Conservation (phyloP, 2,888 invertebrate species). For the Alitta virens region DNA sequence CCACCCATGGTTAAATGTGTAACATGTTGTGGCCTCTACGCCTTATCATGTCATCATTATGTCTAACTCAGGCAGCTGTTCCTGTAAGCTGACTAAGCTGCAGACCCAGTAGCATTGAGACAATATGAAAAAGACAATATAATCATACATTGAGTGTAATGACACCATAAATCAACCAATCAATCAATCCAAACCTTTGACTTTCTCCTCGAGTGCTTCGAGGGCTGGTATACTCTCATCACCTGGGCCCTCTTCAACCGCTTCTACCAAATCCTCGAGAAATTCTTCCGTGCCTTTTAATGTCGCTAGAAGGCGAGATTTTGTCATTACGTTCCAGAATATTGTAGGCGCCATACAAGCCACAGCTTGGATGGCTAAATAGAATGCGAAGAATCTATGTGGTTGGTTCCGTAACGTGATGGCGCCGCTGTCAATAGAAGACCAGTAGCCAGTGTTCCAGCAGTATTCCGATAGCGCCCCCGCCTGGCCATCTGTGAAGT, state of each 20-base stretch:
- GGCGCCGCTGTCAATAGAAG: background rate
- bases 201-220: conserved; percentile 1
- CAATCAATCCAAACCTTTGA: conserved; percentile 2
- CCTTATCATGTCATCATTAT: too few relatives aligned
- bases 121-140: too few relatives aligned
- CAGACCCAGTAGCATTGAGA: too few relatives aligned
- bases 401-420: conserved; percentile 19
- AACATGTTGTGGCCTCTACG: too few relatives aligned
- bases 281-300: conserved; percentile 16
- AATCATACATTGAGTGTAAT: too few relatives aligned
- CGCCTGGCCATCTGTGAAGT: conserved; percentile 22
- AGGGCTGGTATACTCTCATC: background rate
- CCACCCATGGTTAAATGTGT: too few relatives aligned
- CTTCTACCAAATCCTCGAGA: conserved; percentile 12
- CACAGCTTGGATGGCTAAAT: conserved; percentile 22
- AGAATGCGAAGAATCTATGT: conserved; percentile 24
- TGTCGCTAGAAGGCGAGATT: conserved; percentile 16
- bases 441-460: conserved; percentile 25
- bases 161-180: too few relatives aligned
- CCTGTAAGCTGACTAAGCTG: too few relatives aligned
- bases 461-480: conserved; percentile 21
- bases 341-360: conserved; percentile 20
- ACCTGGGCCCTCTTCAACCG: background rate
- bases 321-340: conserved; percentile 23
- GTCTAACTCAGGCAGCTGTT: too few relatives aligned